Evolutionary conservation across 2,888 invertebrate genomes (phyloP), one percentile per base, ranked within the genome.

Genomic region (Bursaphelenchus okinawaensis): DNA sequence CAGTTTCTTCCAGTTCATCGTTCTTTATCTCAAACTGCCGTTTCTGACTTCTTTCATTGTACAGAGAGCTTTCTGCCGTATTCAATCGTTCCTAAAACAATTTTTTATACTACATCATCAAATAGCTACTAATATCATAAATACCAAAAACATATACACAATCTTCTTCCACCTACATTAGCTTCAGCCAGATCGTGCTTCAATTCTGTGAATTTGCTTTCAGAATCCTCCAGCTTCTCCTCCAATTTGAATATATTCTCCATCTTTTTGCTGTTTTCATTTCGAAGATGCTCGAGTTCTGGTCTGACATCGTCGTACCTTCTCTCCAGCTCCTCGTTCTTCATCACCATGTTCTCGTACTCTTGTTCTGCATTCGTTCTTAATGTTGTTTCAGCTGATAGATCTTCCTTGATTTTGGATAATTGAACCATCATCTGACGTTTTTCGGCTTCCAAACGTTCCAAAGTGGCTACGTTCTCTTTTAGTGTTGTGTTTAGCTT

Each of bases 281-380:
- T 2, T 12, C 40, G 40, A 40, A 40, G 40, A 40, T 40, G 40
- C 16, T 40, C 40, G 40, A 40, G 40, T 80, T 77, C 50, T 78
- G 66, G 27, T 76, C 77, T n/a, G 65, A 78, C 72, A 12, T 70
- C 68, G 51, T 73, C 74, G 55, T 70, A 69, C 60, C 78, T 75
- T 26, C 75, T 56, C 24, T 64, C 65, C 51, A 57, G 52, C 40
- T 67, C 40, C 27, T 74, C 70, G 19, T 62, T 59, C 55, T 61
- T 24, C 54, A 63, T 61, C 24, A 24, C 62, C 22, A 75, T 50
- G 54, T 71, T 57, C 50, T 71, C 62, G 27, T 69, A 68, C 23
- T 40, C 51, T 57, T 59, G 69, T 31, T 73, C 71, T 16, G 68
- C 64, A 24, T 70, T 70, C 51, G 68, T 71, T 57, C 74, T 70